Conservation (phyloP, 1,140 invertebrate genomes). For the Proales similis region DNA sequence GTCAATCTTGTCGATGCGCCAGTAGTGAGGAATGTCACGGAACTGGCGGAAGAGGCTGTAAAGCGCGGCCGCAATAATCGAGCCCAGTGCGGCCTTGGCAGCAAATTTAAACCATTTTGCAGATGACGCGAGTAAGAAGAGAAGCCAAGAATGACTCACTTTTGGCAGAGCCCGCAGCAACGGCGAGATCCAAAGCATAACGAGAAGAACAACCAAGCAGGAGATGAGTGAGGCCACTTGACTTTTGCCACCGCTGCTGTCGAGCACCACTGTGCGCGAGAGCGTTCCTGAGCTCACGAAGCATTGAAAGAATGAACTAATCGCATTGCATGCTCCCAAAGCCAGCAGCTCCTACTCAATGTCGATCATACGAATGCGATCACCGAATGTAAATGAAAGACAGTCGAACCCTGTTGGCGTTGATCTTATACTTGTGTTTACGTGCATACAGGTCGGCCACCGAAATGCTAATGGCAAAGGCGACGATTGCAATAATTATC, state of each 20-base stretch:
- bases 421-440: conserved; percentile 75
- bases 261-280: conserved; percentile 42
- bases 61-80: conserved; percentile 25
- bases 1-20: conserved; percentile 28
- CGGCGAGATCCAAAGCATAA: conserved; percentile 28
- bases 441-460: conserved; percentile 83
- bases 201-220: conserved; percentile 37
- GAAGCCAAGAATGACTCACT: no score
- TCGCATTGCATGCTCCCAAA: conserved; percentile 41
- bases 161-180: conserved; percentile 25
- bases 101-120: no score
- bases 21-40: conserved; percentile 14
- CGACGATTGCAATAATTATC: conserved; percentile 73
- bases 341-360: conserved; percentile 46
- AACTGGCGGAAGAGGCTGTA: conserved; percentile 11
- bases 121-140: neutral
- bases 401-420: conserved; percentile 72
- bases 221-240: conserved; percentile 41
- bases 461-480: conserved; percentile 81
- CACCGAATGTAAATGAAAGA: no score
- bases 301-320: conserved; percentile 43
- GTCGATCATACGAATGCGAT: no score
- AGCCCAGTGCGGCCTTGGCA: conserved; percentile 32
- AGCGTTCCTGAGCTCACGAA: conserved; percentile 41
- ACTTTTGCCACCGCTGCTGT: conserved; percentile 42